Evolutionary conservation across 2,888 invertebrate species (phyloP).

Genomic region (Piscicola geometra): DNA sequence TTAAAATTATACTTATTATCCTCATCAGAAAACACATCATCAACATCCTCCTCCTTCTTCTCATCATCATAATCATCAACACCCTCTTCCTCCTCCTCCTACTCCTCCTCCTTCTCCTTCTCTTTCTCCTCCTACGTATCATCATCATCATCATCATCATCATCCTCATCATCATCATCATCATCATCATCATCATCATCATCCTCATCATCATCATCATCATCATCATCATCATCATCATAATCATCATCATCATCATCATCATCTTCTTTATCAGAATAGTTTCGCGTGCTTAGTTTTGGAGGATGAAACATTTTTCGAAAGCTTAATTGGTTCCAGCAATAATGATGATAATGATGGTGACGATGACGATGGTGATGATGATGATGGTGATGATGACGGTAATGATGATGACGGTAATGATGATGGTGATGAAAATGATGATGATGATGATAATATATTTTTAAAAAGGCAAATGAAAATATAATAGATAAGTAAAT

Average conservation of each 20-base stretch:
- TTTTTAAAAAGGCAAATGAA: too few relatives aligned
- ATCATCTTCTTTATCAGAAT: background rate
- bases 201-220: constrained; percentile 21
- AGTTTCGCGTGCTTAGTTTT: background rate
- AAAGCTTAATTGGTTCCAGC: background rate
- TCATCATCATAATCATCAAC: constrained; percentile 21
- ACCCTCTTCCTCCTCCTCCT: constrained; percentile 19
- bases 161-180: constrained; percentile 29
- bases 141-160: constrained; percentile 25
- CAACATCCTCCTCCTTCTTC: background rate
- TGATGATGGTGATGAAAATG: constrained; percentile 6
- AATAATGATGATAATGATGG: constrained; percentile 12
- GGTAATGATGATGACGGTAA: constrained; percentile 13
- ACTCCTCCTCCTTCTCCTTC: constrained; percentile 1
- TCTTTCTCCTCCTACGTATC: constrained; percentile 1
- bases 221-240: constrained; percentile 25
- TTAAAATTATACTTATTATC: background rate
- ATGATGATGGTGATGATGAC: constrained; percentile 5
- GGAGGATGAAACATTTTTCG: background rate
- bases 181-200: constrained; percentile 21
- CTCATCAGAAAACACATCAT: too few relatives aligned
- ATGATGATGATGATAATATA: background rate
- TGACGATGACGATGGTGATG: constrained; percentile 5
- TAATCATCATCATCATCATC: constrained; percentile 23
- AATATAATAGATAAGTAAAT: too few relatives aligned